Base-by-base conservation (phyloP, 2,888 invertebrate species). In the Tinea pellionella region DNA sequence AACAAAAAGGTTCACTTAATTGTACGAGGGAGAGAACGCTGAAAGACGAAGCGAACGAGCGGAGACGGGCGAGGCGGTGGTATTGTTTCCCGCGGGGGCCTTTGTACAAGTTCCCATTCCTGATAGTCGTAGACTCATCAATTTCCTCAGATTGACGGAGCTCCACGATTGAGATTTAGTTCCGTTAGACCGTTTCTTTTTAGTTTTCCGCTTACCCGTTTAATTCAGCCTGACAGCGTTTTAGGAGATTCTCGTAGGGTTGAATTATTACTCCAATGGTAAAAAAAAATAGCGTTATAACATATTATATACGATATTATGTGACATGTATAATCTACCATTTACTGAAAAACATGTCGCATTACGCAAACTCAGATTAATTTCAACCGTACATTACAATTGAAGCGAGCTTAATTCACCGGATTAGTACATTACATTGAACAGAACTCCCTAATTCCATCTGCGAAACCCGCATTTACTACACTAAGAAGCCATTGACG, bases 1-100 rank as follows among this genome's bases (percentile, higher is more conserved):
- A 77, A 78, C 83, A 84, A 81, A 87, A 85, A 87, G 81, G 75
- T 73, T 77, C 80, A 77, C 80, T 82, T 85, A 87, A 87, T 87
- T 85, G 85, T 78, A 47, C 41, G 51, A 16, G 59, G 60, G 51
- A 42, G 58, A 37, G 60, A 24, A 24, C 43, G 29, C 69, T 72
- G 71, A 69, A 78, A 83, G 81, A 77, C 77, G 77, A 74, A 68
- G 73, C 79, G 82, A 80, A 80, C 80, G 79, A 74, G 72, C 72
- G 67, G 61, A 64, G 67, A 66, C 11, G 18, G 9, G 73, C 67
- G 61, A 64, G 67, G 67, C 15, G 51, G 42, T n/a, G 29, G 55
- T 68, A 78, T 86, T 86, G 86, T 86, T 85, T 84, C 80, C 80
- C 77, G 69, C 70, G 71, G 71, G 73, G 73, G 74, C 78, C 74